Percentiles rank a stretch among this genome's conserved stretches.
Evolutionary conservation across 2,797 vertebrate species (phyloP).

Genomic region (Hyperoplus lanceolatus): DNA sequence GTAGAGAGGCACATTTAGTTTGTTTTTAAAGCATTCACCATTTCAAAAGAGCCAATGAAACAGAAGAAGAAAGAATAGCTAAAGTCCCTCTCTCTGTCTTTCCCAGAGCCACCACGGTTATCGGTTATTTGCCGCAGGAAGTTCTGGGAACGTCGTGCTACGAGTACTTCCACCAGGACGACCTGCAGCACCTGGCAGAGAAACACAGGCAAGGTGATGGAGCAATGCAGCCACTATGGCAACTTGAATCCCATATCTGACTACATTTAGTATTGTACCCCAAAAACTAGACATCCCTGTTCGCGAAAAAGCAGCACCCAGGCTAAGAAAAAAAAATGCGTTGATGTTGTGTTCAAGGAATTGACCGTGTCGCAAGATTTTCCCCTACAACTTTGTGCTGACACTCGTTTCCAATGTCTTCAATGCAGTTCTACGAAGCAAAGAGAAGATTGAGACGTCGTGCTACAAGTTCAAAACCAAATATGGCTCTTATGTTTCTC

Average conservation of each 20-base stretch:
- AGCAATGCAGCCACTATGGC: not conserved
- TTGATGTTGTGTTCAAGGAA: not conserved
- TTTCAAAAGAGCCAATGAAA: not conserved
- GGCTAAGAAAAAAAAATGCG: not conserved
- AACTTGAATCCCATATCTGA: not conserved
- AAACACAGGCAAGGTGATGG: constrained; percentile 94
- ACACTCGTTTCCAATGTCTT: constrained; percentile 36
- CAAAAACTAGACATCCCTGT: not conserved
- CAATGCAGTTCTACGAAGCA: constrained; percentile 92
- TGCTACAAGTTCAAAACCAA: constrained; percentile 98
- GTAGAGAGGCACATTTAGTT: not conserved
- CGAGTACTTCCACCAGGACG: constrained; percentile 98
- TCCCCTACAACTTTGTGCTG: not conserved
- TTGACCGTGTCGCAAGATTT: not conserved
- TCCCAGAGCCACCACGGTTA: constrained; percentile 92
- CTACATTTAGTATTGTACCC: not conserved
- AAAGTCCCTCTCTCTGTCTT: not conserved
- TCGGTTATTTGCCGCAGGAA: constrained; percentile 97
- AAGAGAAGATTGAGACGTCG: constrained; percentile 95
- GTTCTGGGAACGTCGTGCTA: constrained; percentile 97
- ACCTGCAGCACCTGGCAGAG: constrained; percentile 94
- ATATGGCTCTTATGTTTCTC: constrained; percentile 93
- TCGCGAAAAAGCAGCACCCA: not conserved
- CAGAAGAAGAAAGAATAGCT: not conserved
- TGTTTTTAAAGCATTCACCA: not conserved